Base-by-base conservation (phyloP, 2,888 invertebrate genomes). In the Phaonia tiefii region DNA sequence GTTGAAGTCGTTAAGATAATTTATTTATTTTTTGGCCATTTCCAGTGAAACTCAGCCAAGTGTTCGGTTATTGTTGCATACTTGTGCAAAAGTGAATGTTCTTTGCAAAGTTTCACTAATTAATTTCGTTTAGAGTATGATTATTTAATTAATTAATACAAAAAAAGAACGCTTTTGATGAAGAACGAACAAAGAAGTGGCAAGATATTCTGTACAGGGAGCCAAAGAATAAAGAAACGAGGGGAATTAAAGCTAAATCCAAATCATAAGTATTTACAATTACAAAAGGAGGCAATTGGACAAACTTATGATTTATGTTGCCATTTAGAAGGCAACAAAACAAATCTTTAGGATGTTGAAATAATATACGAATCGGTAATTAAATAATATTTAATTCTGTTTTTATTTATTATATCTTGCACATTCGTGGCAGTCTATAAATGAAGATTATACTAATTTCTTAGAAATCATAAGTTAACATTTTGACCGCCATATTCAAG, bases 1-100 rank as follows among this genome's bases (percentile, higher is more conserved):
- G 22, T 37, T 51, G 37, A 67, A 51, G 26, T 42, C 71, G 66
- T 67, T 72, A 49, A 13, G 39, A 72, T 44, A 49, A 72, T 51
- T 58, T 56, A 75, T 75, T 46, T 75, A 58, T 66, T 26, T 31
- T 54, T 26, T 74, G 17, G 22, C 39, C 63, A 63, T 39, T 63
- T 63, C 42, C 42, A 42, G 63, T 11, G 13, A 15, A 63, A 63
- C 63, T 7, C 17, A 11, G 37, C 54, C 56, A n/a, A 25, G 13
- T 26, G 25, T 26, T 56, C 39, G 20, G 8, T 39, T 60, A 17
- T 8, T 31, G 31, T 31, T 31, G 3, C 31, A 31, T 39, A 10
- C 37, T 37, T 39, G 20, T 13, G 63, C 20, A 22, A 11, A 39
- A 13, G 54, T 51, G 49, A 17, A 8, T 20, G 20, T 25, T 54